A percentile compares a stretch with the other conserved stretches of the same genome.
These are phyloP conservation scores for Panagrolaimus sp. DNA, from an alignment of 1,140 invertebrate species.

Conservation along the genomic window DNA sequence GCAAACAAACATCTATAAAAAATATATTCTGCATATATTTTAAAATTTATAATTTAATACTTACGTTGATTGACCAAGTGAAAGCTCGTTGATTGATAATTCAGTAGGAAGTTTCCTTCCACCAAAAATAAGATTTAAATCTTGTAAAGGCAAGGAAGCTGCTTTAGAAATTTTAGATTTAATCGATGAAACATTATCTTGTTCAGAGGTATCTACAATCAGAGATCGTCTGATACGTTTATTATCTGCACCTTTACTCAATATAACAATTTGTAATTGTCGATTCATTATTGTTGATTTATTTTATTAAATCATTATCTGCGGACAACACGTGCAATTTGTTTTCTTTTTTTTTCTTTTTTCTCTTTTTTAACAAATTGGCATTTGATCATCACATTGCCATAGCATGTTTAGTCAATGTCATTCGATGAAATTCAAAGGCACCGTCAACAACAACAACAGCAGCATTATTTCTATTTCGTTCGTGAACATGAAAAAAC, in stretches of 20 bases:
- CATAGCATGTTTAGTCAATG: too few relatives aligned
- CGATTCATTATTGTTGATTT: too few relatives aligned
- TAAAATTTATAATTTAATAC: background rate
- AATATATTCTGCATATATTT: background rate
- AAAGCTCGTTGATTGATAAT: background rate
- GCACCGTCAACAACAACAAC: too few relatives aligned
- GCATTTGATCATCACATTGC: too few relatives aligned
- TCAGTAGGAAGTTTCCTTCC: conserved; percentile 13
- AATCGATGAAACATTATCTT: conserved; percentile 19
- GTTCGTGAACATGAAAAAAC: too few relatives aligned
- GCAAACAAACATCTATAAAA: conserved; percentile 3
- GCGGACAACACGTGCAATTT: too few relatives aligned
- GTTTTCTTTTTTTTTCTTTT: too few relatives aligned
- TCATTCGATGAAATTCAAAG: too few relatives aligned
- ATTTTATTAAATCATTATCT: too few relatives aligned
- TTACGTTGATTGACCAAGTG: conserved; percentile 20
- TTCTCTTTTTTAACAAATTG: too few relatives aligned
- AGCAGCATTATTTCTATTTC: too few relatives aligned
- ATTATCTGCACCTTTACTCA: background rate
- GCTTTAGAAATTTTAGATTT: conserved; percentile 16
- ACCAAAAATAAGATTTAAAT: conserved; percentile 16
- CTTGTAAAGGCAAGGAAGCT: background rate
- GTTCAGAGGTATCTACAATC: background rate
- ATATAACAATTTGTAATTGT: too few relatives aligned
- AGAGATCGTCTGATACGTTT: background rate